Evolutionary conservation across 1,140 invertebrate species (phyloP).

Genomic region (Bombus fervidus): DNA sequence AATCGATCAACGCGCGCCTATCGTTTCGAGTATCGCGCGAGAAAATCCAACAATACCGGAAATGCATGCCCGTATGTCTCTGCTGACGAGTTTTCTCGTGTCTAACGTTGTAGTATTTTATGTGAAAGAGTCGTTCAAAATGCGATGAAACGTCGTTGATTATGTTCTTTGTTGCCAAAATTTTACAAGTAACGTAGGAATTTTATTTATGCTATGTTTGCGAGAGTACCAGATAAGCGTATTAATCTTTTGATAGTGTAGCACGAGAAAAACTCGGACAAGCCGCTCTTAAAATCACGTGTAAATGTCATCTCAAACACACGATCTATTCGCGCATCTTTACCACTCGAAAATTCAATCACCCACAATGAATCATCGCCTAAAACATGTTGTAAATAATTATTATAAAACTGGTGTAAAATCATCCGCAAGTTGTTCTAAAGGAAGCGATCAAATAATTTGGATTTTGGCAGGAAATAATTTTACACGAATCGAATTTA

Average conservation of each 20-base stretch:
- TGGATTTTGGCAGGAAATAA: not conserved
- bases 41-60: not conserved
- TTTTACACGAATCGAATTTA: not conserved
- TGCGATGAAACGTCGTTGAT: not conserved
- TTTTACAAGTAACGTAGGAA: too few species aligned
- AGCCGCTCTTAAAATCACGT: too few species aligned
- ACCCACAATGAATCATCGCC: not conserved
- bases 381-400: not conserved
- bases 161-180: not conserved
- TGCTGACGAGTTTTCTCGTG: not conserved
- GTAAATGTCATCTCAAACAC: too few species aligned
- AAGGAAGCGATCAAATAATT: not conserved
- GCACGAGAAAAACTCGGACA: too few species aligned
- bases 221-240: fast-evolving
- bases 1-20: slow-evolving; percentile 14
- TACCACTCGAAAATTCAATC: too few species aligned
- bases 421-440: not conserved
- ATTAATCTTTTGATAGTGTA: too few species aligned
- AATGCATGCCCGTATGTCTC: not conserved
- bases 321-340: too few species aligned
- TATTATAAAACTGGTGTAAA: not conserved
- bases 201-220: too few species aligned
- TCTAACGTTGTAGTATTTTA: not conserved
- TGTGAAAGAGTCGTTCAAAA: not conserved
- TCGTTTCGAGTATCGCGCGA: not conserved